These are phyloP conservation scores for Nephrotoma appendiculata DNA, from an alignment of 2,888 invertebrate species.

Conservation along the genomic window DNA sequence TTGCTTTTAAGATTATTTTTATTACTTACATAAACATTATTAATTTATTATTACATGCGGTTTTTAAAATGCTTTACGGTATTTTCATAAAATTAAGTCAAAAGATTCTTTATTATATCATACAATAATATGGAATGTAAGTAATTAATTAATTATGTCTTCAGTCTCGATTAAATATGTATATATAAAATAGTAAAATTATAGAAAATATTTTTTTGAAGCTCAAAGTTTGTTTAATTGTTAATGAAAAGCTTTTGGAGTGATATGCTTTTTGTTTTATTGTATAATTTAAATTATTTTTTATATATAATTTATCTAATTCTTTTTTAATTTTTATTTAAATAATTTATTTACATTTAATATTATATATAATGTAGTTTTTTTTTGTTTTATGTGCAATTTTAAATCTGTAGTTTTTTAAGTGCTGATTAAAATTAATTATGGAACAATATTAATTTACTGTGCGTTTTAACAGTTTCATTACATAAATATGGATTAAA, in stretches of 20 bases:
- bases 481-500: no score
- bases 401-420: not conserved
- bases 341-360: not conserved
- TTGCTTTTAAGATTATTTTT: not conserved
- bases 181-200: not conserved
- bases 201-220: not conserved
- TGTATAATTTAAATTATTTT: not conserved
- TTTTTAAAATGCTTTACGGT: not conserved
- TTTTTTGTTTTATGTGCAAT: not conserved
- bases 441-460: not conserved
- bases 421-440: not conserved
- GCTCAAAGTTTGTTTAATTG: not conserved
- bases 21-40: not conserved
- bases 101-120: not conserved
- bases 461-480: not conserved
- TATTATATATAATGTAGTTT: not conserved
- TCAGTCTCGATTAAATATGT: not conserved
- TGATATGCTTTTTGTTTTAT: not conserved
- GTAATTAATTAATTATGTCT: not conserved
- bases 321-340: not conserved
- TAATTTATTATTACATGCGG: no score
- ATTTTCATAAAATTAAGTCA: not conserved
- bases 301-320: not conserved
- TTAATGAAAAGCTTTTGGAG: not conserved
- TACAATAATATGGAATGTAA: not conserved